These are phyloP conservation scores for Agelastica alni DNA, from an alignment of 2,888 invertebrate species.

Conservation along the genomic window DNA sequence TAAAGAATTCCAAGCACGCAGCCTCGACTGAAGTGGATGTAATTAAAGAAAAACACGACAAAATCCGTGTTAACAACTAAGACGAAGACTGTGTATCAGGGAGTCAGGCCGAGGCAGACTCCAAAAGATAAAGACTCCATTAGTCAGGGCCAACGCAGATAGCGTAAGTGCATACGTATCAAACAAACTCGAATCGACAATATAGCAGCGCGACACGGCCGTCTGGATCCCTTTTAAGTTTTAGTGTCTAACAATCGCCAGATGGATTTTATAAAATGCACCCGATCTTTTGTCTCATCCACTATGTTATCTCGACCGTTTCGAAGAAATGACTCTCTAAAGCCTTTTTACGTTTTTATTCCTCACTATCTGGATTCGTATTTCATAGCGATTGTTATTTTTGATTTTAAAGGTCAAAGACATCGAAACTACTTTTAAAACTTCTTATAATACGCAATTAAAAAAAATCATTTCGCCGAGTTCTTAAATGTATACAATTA, in stretches of 20 bases:
- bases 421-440: no score
- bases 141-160: conserved; percentile 51
- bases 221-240: conserved; percentile 42
- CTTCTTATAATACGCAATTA: no score
- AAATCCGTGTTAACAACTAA: conserved; percentile 40
- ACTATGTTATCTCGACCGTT: conserved; percentile 30
- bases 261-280: conserved; percentile 37
- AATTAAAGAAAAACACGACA: conserved; percentile 41
- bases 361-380: conserved; percentile 8
- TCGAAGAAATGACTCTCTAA: conserved; percentile 30
- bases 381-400: no score
- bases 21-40: conserved; percentile 35
- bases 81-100: conserved; percentile 45
- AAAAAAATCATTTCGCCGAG: no score
- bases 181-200: conserved; percentile 46
- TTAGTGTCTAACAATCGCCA: conserved; percentile 44
- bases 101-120: conserved; percentile 45
- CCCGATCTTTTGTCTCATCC: conserved; percentile 38
- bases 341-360: conserved; percentile 24
- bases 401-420: no score
- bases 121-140: conserved; percentile 52
- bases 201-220: conserved; percentile 46
- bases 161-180: conserved; percentile 54
- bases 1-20: conserved; percentile 17
- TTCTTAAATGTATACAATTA: no score